Percentiles rank a stretch among this genome's conserved stretches.
These are phyloP conservation scores for Automeris io DNA, from an alignment of 2,888 invertebrate species.

Conservation along the genomic window DNA sequence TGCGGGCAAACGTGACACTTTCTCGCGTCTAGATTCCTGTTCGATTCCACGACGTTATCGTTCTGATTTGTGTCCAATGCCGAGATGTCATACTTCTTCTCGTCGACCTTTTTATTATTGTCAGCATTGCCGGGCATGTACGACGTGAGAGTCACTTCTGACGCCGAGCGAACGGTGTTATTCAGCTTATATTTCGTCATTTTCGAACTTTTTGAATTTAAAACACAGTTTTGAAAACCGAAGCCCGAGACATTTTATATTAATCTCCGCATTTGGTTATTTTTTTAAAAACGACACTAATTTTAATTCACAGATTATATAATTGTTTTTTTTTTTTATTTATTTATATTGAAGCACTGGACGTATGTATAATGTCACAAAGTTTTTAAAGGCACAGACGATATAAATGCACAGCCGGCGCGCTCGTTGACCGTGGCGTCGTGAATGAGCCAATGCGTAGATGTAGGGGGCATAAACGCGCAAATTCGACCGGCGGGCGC, in stretches of 20 bases:
- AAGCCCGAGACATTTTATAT: conserved; percentile 57
- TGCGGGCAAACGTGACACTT: conserved; percentile 49
- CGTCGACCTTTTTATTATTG: conserved; percentile 30
- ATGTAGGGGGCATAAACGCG: conserved; percentile 17
- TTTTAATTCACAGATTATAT: conserved; percentile 24
- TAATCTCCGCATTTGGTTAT: conserved; percentile 21
- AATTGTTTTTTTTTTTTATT: conserved; percentile 9
- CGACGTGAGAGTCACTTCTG: conserved; percentile 67
- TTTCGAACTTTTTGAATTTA: conserved; percentile 31
- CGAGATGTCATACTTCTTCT: conserved; percentile 32
- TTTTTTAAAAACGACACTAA: conserved; percentile 29
- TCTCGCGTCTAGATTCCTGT: conserved; percentile 43
- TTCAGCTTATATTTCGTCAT: conserved; percentile 78
- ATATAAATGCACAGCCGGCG: conserved; percentile 4
- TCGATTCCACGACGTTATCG: conserved; percentile 42
- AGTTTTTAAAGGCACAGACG: conserved; percentile 5
- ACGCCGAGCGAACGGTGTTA: conserved; percentile 51
- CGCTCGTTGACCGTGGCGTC: conserved; percentile 12
- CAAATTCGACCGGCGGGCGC: conserved; percentile 11
- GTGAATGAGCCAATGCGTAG: conserved; percentile 14
- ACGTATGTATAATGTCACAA: neutral
- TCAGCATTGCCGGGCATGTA: conserved; percentile 55
- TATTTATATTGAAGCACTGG: neutral
- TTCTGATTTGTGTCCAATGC: conserved; percentile 49
- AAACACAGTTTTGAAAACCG: conserved; percentile 51